These are phyloP conservation scores for Mechanitis messenoides DNA, from an alignment of 2,888 invertebrate genomes.

Conservation along the genomic window DNA sequence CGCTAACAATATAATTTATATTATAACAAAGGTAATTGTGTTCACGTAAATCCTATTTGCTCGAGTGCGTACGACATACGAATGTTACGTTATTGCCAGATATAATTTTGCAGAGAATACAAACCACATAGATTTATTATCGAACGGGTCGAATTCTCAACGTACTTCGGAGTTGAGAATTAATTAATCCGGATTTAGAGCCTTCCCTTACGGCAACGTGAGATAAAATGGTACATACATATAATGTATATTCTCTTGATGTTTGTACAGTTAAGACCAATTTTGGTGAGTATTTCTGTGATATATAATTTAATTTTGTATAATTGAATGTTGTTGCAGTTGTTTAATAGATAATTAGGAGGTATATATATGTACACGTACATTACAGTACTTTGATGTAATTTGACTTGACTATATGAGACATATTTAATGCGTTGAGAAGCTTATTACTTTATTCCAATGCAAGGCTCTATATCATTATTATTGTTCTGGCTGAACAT, in stretches of 20 bases:
- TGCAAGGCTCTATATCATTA: conserved; percentile 17
- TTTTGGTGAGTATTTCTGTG: neutral
- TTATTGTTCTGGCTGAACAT: conserved; percentile 13
- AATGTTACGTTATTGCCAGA: conserved; percentile 33
- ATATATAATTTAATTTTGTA: too few relatives aligned
- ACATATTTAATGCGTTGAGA: conserved; percentile 16
- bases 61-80: conserved; percentile 25
- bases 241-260: conserved; percentile 1
- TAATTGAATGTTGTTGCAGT: neutral
- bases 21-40: conserved; percentile 27
- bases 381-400: neutral
- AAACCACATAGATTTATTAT: conserved; percentile 42
- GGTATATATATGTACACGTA: too few relatives aligned
- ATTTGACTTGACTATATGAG: conserved; percentile 9
- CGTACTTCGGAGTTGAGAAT: conserved; percentile 49
- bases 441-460: conserved; percentile 10
- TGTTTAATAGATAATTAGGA: too few relatives aligned
- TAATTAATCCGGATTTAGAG: conserved; percentile 59
- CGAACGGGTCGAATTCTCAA: conserved; percentile 44
- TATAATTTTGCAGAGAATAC: conserved; percentile 38
- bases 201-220: conserved; percentile 48
- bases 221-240: conserved; percentile 45
- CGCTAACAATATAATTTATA: conserved; percentile 24
- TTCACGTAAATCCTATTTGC: conserved; percentile 32
- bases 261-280: conserved; percentile 1